These are phyloP conservation scores for Calliopsis andreniformis DNA, from an alignment of 1,140 invertebrate species.

Conservation along the genomic window DNA sequence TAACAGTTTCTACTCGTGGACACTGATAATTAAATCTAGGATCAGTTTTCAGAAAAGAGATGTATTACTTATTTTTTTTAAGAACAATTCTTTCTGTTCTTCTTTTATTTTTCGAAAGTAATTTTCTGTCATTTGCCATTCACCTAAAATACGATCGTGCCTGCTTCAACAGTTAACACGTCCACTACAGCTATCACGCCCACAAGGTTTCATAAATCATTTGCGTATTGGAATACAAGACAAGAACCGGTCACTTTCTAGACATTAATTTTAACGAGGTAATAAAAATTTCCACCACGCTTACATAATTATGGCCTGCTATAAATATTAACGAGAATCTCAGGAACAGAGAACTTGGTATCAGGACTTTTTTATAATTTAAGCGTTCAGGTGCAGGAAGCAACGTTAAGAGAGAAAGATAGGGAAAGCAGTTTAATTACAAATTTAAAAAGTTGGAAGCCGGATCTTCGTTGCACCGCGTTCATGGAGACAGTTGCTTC, in stretches of 20 bases:
- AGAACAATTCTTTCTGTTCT: too few species aligned
- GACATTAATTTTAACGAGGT: not conserved
- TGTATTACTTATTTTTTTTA: too few species aligned
- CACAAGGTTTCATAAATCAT: too few species aligned
- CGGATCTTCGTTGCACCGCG: slow-evolving; percentile 13
- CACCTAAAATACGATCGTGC: too few species aligned
- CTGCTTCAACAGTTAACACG: too few species aligned
- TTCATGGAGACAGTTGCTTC: slow-evolving; percentile 43
- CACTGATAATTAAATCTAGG: too few species aligned
- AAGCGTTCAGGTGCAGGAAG: not conserved
- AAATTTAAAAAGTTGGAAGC: slow-evolving; percentile 38
- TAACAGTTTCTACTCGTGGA: too few species aligned
- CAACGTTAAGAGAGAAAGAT: not conserved
- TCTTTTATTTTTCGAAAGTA: too few species aligned
- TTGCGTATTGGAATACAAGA: too few species aligned
- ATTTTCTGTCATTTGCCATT: too few species aligned
- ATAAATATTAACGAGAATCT: slow-evolving; percentile 17
- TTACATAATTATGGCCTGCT: not conserved
- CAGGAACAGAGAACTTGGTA: not conserved
- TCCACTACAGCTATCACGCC: too few species aligned
- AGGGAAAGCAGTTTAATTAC: slow-evolving; percentile 18
- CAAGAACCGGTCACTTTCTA: not conserved
- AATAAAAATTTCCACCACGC: not conserved
- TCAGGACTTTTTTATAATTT: not conserved
- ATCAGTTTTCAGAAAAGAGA: too few species aligned